Evolutionary conservation across 2,797 vertebrate genomes (phyloP).

Genomic region (Hybognathus amarus): DNA sequence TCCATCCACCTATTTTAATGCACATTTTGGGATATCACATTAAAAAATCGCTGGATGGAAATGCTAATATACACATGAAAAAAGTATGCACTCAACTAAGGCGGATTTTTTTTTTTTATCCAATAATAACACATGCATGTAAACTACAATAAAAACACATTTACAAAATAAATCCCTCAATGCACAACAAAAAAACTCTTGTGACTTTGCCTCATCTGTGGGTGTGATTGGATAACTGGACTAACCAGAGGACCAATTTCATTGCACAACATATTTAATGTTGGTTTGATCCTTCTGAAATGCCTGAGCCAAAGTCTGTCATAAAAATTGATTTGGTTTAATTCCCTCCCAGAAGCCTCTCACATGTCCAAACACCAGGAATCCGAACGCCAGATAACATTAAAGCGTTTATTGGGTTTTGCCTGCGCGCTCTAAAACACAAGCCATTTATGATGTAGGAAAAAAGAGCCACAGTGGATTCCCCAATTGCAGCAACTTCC

Average conservation of each 20-base stretch:
- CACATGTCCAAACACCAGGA: not conserved
- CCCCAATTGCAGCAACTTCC: not conserved
- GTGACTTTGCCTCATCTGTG: not conserved
- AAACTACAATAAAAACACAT: not conserved
- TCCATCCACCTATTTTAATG: not conserved
- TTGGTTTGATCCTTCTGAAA: not conserved
- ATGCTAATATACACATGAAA: not conserved
- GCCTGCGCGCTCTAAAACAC: too few species aligned
- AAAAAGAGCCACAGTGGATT: not conserved
- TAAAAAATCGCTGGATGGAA: not conserved
- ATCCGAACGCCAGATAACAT: not conserved
- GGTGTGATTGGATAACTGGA: not conserved
- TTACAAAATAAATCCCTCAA: not conserved
- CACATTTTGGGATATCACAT: not conserved
- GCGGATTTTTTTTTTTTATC: not conserved
- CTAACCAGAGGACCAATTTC: not conserved
- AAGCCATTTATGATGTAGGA: not conserved
- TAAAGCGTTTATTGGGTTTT: not conserved
- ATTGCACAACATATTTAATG: not conserved
- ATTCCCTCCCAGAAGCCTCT: not conserved
- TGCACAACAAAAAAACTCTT: not conserved
- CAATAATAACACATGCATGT: not conserved
- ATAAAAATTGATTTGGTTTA: not conserved
- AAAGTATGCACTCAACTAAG: not conserved
- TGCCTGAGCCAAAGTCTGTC: not conserved